phyloP scores from a whole-genome alignment of 2,113 vertebrate species.

The Elanus axillaris region DNA sequence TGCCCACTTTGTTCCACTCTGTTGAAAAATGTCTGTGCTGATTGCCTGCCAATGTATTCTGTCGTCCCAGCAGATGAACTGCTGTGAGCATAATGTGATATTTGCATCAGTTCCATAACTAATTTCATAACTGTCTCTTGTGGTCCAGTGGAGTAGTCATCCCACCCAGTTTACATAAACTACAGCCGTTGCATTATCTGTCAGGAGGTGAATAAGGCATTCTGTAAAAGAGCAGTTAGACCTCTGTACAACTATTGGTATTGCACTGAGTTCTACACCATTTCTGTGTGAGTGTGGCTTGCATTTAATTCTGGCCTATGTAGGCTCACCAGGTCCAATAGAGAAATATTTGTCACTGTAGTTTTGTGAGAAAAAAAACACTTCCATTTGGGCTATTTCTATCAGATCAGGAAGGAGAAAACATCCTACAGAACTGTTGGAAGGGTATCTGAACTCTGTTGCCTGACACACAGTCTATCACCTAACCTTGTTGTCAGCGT shows the following conservation, averaged over 20 bases:
- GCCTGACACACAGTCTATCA: background rate
- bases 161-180: background rate
- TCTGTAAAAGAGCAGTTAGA: background rate
- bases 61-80: constrained; percentile 22
- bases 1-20: constrained; percentile 6
- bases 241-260: background rate
- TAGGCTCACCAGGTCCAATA: background rate
- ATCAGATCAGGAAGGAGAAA: background rate
- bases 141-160: background rate
- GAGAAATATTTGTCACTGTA: background rate
- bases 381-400: background rate
- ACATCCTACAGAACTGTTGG: background rate
- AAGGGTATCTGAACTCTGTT: background rate
- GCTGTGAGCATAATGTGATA: constrained; percentile 27
- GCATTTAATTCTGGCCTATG: background rate
- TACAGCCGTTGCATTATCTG: background rate
- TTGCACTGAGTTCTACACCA: background rate
- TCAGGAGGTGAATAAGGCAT: background rate
- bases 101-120: constrained; percentile 15
- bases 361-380: background rate
- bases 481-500: background rate
- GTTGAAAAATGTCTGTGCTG: constrained; percentile 24
- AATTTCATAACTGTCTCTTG: background rate
- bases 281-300: background rate
- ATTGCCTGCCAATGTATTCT: constrained; percentile 15